These are phyloP conservation scores for Emydocephalus ijimae DNA, from an alignment of 2,113 vertebrate species.

Conservation along the genomic window DNA sequence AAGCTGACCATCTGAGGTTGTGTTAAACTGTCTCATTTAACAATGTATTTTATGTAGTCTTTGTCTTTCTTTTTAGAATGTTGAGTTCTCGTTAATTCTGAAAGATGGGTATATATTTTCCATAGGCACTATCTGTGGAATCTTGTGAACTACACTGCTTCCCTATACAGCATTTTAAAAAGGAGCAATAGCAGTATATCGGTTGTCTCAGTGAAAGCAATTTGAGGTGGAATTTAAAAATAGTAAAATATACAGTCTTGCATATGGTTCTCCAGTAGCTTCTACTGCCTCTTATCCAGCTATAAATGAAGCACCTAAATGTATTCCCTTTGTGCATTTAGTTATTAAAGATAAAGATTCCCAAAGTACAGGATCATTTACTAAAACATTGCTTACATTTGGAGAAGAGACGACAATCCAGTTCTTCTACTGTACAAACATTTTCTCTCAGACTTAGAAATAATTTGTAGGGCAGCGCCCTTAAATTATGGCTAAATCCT, in stretches of 20 bases:
- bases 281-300: neutral
- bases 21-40: conserved; percentile 58
- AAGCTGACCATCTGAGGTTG: conserved; percentile 57
- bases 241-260: neutral
- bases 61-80: conserved; percentile 61
- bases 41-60: conserved; percentile 40
- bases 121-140: neutral
- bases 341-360: neutral
- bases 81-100: conserved; percentile 25
- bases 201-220: neutral
- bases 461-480: neutral
- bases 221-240: neutral
- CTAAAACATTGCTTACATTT: neutral
- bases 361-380: neutral
- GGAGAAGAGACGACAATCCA: neutral
- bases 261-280: neutral
- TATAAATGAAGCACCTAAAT: neutral
- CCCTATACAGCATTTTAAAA: neutral
- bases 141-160: neutral
- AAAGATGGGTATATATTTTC: conserved; percentile 7
- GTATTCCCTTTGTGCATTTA: neutral
- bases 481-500: neutral
- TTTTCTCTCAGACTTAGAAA: neutral
- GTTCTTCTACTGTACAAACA: neutral
- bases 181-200: neutral